Base-by-base conservation (phyloP, 2,888 invertebrate genomes). In the Neoaliturus tenellus region DNA sequence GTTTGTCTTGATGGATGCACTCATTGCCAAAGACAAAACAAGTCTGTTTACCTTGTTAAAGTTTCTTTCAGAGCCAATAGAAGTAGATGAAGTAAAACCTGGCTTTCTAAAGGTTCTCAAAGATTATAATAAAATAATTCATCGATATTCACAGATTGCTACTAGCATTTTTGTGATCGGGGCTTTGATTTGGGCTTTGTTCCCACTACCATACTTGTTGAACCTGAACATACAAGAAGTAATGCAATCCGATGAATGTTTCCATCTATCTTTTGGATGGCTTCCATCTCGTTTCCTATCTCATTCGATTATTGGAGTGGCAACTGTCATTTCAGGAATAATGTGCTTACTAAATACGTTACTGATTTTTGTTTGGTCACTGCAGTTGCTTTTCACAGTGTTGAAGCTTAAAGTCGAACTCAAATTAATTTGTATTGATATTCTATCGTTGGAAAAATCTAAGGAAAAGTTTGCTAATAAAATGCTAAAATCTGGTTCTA, bases 231-330 rank as follows among this genome's bases (percentile, higher is more conserved):
- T 51, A 8, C 51, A 51, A 51, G 51, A 51, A 51, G 51, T 51
- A 51, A n/a, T 12, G n/a, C 6, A 51, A 6, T 51, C 51, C 17
- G 51, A n/a, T 51, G 51, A 51, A 51, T 51, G 51, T 51, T 10
- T 51, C 51, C 51, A 51, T 51, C 17, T 51, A 51, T 51, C 51
- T n/a, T 51, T 51, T 51, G 51, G 51, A 12, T 51, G 51, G 51
- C 6, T 51, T 5, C 51, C 51, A 5, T 8, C 51, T n/a, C 4
- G 4, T 12, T 51, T 51, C 17, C 10, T 51, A n/a, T n/a, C 51
- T 10, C 17, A 5, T n/a, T 51, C 51, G 51, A n/a, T n/a, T 5
- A n/a, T 51, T 4, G 20, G 4, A 10, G 51, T 51, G n/a, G 20
- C 10, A 10, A n/a, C 6, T n/a, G 51, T 51, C 4, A 51, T 51